Conservation (phyloP, 2,797 vertebrate species). For the Danio choprae region DNA sequence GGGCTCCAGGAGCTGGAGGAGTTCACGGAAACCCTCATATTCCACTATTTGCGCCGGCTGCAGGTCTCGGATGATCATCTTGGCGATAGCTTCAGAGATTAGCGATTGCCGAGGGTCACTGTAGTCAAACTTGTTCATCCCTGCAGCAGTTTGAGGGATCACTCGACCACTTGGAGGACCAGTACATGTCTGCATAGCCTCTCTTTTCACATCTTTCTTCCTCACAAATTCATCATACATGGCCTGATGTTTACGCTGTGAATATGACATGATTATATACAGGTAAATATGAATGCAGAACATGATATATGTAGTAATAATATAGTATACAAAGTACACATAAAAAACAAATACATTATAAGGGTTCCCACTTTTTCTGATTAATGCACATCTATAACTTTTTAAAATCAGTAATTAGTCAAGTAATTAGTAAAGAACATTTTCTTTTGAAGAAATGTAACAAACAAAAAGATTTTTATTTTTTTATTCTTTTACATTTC, state of each 20-base stretch:
- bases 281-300: not conserved
- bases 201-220: constrained; percentile 85
- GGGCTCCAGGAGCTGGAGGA: constrained; percentile 82
- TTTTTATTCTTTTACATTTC: not conserved
- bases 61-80: constrained; percentile 83
- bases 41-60: constrained; percentile 82
- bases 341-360: not conserved
- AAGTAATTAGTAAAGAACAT: not conserved
- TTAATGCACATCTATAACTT: not conserved
- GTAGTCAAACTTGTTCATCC: constrained; percentile 79
- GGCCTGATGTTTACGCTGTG: constrained; percentile 82
- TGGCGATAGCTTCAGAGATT: constrained; percentile 82
- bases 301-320: not conserved
- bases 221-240: constrained; percentile 87
- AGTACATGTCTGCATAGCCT: constrained; percentile 74
- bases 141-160: constrained; percentile 66
- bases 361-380: not conserved
- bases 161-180: constrained; percentile 66
- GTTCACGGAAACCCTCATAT: constrained; percentile 80
- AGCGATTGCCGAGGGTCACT: constrained; percentile 82
- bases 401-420: not conserved
- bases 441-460: not conserved
- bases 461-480: not conserved
- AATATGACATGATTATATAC: not conserved
- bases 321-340: not conserved